A percentile compares a stretch with the other conserved stretches of the same genome.
Conservation (phyloP, 2,113 vertebrate genomes). For the Xerus inauris region DNA sequence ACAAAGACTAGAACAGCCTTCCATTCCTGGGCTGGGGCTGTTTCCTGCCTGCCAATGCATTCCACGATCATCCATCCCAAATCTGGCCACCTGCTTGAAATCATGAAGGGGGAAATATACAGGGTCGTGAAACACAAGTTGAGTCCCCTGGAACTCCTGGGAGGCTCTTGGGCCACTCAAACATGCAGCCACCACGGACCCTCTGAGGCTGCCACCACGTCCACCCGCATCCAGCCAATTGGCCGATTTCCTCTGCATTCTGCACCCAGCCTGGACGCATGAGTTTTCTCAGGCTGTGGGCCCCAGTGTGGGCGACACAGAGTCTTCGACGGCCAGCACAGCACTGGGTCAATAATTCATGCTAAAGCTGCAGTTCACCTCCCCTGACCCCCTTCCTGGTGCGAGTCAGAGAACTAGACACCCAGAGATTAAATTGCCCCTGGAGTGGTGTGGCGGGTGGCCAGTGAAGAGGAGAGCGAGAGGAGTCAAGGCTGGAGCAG, state of each 20-base stretch:
- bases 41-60: not conserved
- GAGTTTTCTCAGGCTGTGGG: not conserved
- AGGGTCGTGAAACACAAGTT: not conserved
- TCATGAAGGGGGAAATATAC: not conserved
- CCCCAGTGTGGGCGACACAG: accelerated
- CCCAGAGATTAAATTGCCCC: constrained; percentile 72
- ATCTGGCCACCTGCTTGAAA: not conserved
- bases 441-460: not conserved
- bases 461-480: not conserved
- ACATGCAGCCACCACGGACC: too few species aligned
- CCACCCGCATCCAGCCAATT: not conserved
- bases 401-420: constrained; percentile 60
- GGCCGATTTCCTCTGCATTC: accelerated
- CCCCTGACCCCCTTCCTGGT: constrained; percentile 39
- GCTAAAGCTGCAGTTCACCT: constrained; percentile 31
- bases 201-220: not conserved
- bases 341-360: constrained; percentile 74
- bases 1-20: not conserved
- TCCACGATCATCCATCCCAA: not conserved
- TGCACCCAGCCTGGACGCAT: accelerated
- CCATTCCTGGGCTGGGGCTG: not conserved
- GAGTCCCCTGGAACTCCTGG: not conserved
- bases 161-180: not conserved
- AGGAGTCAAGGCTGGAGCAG: not conserved
- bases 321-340: not conserved